A percentile compares a stretch with the other conserved stretches of the same genome.
Conservation (phyloP, 2,113 vertebrate species). For the Panurus biarmicus region DNA sequence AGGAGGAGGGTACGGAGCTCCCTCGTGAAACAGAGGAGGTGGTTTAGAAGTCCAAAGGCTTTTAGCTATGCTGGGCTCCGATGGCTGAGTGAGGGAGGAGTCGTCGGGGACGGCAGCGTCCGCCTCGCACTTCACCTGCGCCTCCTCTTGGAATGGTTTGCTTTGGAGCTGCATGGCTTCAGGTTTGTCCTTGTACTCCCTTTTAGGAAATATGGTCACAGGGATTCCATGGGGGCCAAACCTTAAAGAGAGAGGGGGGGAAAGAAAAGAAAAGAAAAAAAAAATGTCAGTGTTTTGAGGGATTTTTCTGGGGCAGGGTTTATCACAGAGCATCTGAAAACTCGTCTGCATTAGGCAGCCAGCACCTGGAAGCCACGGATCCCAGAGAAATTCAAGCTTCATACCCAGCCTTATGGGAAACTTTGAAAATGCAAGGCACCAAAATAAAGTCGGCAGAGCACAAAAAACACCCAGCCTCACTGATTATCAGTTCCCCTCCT, state of each 20-base stretch:
- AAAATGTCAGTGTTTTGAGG: background rate
- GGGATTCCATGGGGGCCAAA: constrained; percentile 98
- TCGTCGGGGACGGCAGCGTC: constrained; percentile 63
- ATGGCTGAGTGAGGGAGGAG: constrained; percentile 57
- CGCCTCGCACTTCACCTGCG: constrained; percentile 65
- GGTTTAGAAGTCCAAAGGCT: constrained; percentile 87
- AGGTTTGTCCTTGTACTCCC: constrained; percentile 84
- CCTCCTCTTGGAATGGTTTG: constrained; percentile 78
- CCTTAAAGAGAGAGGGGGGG: constrained; percentile 70
- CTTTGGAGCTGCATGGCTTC: constrained; percentile 81
- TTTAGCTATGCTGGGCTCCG: constrained; percentile 66
- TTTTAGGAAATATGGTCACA: constrained; percentile 90
- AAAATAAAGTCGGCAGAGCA: background rate
- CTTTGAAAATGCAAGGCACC: background rate
- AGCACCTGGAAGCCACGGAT: background rate
- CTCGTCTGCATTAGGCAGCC: accelerated
- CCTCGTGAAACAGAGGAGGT: constrained; percentile 93
- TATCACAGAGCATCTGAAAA: background rate
- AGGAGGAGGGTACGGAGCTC: constrained; percentile 92
- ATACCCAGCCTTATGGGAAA: background rate
- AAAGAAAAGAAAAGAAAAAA: too few relatives aligned
- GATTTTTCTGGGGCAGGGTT: background rate
- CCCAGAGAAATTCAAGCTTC: background rate
- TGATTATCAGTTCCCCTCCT: background rate
- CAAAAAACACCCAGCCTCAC: background rate